Evolutionary conservation across 2,113 vertebrate genomes (phyloP), one percentile per base, ranked within the genome.

Genomic region (Oxyura jamaicensis): DNA sequence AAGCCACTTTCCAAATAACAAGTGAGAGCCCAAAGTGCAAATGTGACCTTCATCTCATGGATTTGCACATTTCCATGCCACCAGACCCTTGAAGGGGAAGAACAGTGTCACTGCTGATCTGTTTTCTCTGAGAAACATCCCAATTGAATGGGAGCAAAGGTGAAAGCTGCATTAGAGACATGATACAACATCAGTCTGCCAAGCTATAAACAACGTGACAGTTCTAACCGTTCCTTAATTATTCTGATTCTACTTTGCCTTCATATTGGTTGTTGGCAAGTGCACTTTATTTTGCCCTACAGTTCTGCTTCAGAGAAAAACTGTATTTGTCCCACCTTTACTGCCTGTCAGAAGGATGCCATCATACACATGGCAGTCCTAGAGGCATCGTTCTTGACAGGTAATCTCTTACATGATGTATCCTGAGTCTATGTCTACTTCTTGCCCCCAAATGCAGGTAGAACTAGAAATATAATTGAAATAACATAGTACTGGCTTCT

Each of bases 41-140:
- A 55, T 58, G 29, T 6, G 29, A 62, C 46, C 2, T 0, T 53
- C 46, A 86, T 76, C 62, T 79, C 50, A 6, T 18, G 23, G 44
- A 86, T 80, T 63, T 95, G 80, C 87, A 94, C 55, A 56, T 88
- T 85, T 85, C 65, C 21, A 14, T 35, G 66, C 56, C 87, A 91
- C 76, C 72, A 88, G 67, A 53, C 26, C 52, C 72, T 67, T 71
- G 19, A 31, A 66, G 60, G 65, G 50, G 46, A 85, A 75, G 71
- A 91, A 73, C 7, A 71, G 44, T 75, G 72, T 86, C 88, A 79
- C 13, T 53, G 76, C 59, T 93, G n/a, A 93, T 83, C 84, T 86
- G 19, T 72, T 86, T 60, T 88, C 42, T 68, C 71, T 67, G 41
- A 79, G 21, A 82, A 79, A 79, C 46, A 75, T 39, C 18, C 35